Conservation (phyloP, 2,113 vertebrate genomes). For the Vombatus ursinus region DNA sequence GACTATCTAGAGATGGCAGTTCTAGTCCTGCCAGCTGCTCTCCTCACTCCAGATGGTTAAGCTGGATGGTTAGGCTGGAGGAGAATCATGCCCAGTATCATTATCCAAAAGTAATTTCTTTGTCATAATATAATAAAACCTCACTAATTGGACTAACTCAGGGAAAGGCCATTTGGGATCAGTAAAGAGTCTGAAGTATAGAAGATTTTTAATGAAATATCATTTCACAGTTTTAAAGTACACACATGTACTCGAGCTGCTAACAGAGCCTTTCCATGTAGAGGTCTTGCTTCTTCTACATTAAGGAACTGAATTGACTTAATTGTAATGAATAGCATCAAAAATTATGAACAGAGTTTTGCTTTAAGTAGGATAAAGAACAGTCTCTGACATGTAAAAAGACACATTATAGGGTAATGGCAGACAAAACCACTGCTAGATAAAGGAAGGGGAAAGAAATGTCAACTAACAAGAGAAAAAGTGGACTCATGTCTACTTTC, state of each 20-base stretch:
- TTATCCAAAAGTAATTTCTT: not conserved
- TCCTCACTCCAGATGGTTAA: not conserved
- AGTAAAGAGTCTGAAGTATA: not conserved
- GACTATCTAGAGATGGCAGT: not conserved
- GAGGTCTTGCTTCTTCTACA: not conserved
- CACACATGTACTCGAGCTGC: not conserved
- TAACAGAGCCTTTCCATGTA: not conserved
- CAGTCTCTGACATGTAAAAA: not conserved
- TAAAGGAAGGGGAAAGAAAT: not conserved
- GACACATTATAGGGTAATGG: not conserved
- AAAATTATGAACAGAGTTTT: not conserved
- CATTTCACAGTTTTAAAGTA: not conserved
- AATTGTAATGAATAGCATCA: not conserved
- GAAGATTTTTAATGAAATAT: not conserved
- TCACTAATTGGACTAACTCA: not conserved
- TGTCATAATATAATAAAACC: not conserved
- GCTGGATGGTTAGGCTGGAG: not conserved
- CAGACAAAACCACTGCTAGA: not conserved
- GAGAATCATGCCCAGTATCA: not conserved
- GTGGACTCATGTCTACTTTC: not conserved
- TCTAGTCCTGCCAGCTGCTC: not conserved
- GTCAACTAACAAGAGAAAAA: not conserved
- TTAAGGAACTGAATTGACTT: not conserved
- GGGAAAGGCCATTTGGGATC: not conserved
- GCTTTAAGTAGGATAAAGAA: not conserved